These are phyloP conservation scores for Orthosia gracilis DNA, from an alignment of 2,888 invertebrate species.

Conservation along the genomic window DNA sequence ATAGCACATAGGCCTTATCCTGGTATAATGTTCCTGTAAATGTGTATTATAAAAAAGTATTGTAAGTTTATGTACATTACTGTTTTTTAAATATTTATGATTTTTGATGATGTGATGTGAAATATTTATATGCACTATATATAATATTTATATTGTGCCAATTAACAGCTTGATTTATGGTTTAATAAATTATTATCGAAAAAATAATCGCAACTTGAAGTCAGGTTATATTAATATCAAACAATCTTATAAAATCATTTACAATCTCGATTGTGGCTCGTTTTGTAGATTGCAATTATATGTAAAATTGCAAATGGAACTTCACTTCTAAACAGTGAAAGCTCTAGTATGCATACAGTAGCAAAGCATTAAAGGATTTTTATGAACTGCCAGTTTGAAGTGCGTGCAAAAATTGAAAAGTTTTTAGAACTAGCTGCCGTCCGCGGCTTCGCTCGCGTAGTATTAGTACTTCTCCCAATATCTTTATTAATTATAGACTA, in stretches of 20 bases:
- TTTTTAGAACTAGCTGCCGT: too few species aligned
- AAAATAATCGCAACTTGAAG: not conserved
- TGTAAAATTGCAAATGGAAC: not conserved
- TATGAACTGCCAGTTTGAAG: not conserved
- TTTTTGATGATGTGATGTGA: too few species aligned
- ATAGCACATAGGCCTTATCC: too few species aligned
- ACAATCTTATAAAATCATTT: constrained; percentile 1
- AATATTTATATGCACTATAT: not conserved
- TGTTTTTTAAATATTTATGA: too few species aligned
- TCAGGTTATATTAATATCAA: not conserved
- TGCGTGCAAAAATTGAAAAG: not conserved
- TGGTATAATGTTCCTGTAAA: too few species aligned
- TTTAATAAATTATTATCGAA: not conserved
- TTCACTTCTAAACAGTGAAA: not conserved
- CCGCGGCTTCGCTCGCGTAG: too few species aligned
- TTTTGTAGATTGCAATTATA: not conserved
- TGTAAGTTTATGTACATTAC: too few species aligned
- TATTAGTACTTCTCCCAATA: too few species aligned
- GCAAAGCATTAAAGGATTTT: not conserved
- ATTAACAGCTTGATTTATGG: constrained; percentile 12
- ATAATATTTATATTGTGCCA: not conserved
- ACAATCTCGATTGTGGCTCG: not conserved
- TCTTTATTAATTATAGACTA: too few species aligned
- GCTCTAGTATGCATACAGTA: too few species aligned
- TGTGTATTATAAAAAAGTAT: too few species aligned